Evolutionary conservation across 2,888 invertebrate species (phyloP).

Genomic region (Ophioninae sp.): DNA sequence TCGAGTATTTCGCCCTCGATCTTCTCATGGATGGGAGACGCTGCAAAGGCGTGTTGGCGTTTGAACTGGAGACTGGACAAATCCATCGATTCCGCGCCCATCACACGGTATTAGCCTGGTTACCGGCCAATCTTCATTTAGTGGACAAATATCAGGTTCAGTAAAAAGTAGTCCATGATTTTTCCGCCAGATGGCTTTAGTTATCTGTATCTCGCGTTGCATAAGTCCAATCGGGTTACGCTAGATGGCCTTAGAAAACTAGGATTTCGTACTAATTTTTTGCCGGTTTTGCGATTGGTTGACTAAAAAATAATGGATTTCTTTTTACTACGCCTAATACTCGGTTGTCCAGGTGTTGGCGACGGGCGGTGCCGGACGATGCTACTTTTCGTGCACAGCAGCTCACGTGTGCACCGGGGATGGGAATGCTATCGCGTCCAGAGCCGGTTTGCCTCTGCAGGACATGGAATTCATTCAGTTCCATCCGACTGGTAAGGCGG

Average conservation of each 20-base stretch:
- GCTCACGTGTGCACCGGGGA: conserved; percentile 99
- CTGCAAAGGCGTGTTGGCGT: conserved; percentile 85
- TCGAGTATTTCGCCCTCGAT: conserved; percentile 88
- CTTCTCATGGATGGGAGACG: conserved; percentile 85
- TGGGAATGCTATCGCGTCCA: conserved; percentile 95
- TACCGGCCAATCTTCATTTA: background rate
- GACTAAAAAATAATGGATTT: too few species aligned
- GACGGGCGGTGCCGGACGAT: conserved; percentile 75
- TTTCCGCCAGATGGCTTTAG: too few species aligned
- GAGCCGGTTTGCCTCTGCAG: conserved; percentile 95
- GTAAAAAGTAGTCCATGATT: too few species aligned
- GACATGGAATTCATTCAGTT: conserved; percentile 99
- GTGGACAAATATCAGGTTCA: too few species aligned
- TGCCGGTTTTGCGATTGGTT: too few species aligned
- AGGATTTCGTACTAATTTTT: too few species aligned
- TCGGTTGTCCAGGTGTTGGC: conserved; percentile 71
- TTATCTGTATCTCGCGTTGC: too few species aligned
- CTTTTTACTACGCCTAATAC: background rate
- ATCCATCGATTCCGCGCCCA: conserved; percentile 86
- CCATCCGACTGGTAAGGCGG: conserved; percentile 93
- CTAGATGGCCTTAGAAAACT: too few species aligned
- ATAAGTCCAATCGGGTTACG: too few species aligned
- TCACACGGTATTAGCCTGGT: conserved; percentile 71
- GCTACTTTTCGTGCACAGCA: conserved; percentile 98
- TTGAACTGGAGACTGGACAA: conserved; percentile 87